A percentile compares a stretch with the other conserved stretches of the same genome.
Evolutionary conservation across 2,113 vertebrate genomes (phyloP).

Genomic region (Pteronura brasiliensis): DNA sequence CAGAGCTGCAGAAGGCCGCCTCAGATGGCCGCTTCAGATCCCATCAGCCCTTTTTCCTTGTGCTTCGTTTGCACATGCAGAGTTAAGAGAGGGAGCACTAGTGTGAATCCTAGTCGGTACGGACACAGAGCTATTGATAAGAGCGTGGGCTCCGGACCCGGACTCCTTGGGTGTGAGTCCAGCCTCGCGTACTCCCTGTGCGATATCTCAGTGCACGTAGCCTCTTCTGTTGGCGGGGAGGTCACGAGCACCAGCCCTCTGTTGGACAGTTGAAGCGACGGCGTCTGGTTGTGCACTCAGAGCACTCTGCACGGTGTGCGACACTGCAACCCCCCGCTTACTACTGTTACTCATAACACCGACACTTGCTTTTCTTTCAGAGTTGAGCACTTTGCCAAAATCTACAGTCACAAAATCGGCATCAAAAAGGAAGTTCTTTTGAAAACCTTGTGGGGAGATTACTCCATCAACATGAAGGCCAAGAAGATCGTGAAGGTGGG

Average conservation of each 20-base stretch:
- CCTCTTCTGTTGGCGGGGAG: neutral
- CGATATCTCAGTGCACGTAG: neutral
- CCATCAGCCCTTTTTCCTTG: neutral
- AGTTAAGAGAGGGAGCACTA: neutral
- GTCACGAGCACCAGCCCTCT: neutral
- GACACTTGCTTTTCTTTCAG: slow-evolving; percentile 81
- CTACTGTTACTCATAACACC: neutral
- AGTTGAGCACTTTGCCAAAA: slow-evolving; percentile 92
- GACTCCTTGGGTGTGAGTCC: neutral
- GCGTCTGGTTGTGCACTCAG: too few relatives aligned
- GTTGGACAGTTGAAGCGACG: neutral
- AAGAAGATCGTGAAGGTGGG: slow-evolving; percentile 98
- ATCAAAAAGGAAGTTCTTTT: slow-evolving; percentile 89
- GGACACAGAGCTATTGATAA: neutral
- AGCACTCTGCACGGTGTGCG: neutral
- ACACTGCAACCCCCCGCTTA: neutral
- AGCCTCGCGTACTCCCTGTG: neutral
- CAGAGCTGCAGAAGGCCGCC: neutral
- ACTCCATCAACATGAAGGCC: slow-evolving; percentile 93
- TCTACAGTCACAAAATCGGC: slow-evolving; percentile 95
- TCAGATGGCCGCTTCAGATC: neutral
- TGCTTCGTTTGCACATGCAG: neutral
- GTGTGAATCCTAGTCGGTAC: neutral
- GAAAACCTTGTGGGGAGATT: slow-evolving; percentile 98
- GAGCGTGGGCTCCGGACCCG: neutral